Evolutionary conservation across 2,888 invertebrate genomes (phyloP).

Genomic region (Anarsia innoxiella): DNA sequence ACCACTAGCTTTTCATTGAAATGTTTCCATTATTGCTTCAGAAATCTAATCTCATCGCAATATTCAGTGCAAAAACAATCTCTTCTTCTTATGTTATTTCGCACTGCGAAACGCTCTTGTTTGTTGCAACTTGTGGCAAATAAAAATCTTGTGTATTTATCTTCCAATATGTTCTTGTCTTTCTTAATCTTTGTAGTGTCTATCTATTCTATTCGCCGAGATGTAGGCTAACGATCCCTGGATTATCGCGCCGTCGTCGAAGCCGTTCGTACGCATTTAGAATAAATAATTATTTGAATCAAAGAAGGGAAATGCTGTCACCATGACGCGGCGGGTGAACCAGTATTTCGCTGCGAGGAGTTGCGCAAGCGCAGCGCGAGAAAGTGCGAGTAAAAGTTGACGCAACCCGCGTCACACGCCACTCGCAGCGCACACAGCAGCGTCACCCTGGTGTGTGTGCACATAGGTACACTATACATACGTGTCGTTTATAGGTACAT

Average conservation of each 20-base stretch:
- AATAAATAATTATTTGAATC: slow-evolving; percentile 8
- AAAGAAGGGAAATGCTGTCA: slow-evolving; percentile 48
- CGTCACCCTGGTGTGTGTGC: slow-evolving; percentile 13
- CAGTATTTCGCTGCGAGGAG: slow-evolving; percentile 52
- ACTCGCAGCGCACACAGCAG: slow-evolving; percentile 30
- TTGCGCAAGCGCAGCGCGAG: slow-evolving; percentile 70
- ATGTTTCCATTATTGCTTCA: slow-evolving; percentile 50
- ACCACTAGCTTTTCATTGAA: slow-evolving; percentile 68
- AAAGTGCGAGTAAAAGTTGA: slow-evolving; percentile 76
- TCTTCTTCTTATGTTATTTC: no score
- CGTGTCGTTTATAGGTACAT: slow-evolving; percentile 27
- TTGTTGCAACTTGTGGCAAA: slow-evolving; percentile 6
- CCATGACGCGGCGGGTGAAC: slow-evolving; percentile 47
- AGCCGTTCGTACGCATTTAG: no score
- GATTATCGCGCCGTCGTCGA: no score
- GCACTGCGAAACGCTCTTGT: background rate
- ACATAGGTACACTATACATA: slow-evolving; percentile 15
- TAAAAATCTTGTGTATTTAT: no score
- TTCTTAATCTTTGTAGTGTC: no score
- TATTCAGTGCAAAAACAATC: slow-evolving; percentile 28
- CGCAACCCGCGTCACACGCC: slow-evolving; percentile 65
- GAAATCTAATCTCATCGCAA: slow-evolving; percentile 31
- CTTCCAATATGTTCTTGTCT: no score
- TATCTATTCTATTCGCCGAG: no score
- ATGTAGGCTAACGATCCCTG: no score